Evolutionary conservation across 2,888 invertebrate species (phyloP), one percentile per base, ranked within the genome.

Genomic region (Amiota mariae): DNA sequence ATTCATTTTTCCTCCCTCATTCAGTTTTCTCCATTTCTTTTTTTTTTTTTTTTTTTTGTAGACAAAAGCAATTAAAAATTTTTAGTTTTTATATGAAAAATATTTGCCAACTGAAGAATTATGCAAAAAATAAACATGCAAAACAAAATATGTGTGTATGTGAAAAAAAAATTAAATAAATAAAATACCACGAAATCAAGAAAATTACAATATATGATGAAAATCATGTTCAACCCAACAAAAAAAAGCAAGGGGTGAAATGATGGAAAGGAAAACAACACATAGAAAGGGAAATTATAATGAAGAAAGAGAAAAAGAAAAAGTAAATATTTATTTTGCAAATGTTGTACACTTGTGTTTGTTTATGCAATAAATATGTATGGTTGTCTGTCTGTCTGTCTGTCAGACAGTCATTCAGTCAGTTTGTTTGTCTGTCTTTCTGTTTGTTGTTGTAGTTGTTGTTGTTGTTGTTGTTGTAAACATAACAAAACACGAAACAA

Each of bases 11-110:
- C 24, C 0, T 36, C 6, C 36, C 36, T 6, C 36, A n/a, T n/a
- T n/a, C 8, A 2, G 1, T 36, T 36, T 36, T 36, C 36, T 36
- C 0, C 36, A 36, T 36, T 36, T 36, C 36, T 36, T 36, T 36
- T 24, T 3, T 24, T 24, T 24, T 24, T 51, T 57, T 57, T 57
- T 18, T n/a, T 20, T 59, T 59, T 9, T 59, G 59, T 54, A 68
- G 20, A 20, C 67, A 68, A 54, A 51, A 54, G 51, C 51, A 49
- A 68, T 68, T 68, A 24, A 68, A 63, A 63, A 63, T 63, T 36
- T 63, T 63, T 63, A 63, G 63, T 63, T 63, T 63, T 63, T 46
- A 51, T 54, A 51, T 54, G 13, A 20, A 49, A 54, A 51, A 54
- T 68, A 68, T 68, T 54, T 54, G 9, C n/a, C 36, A 51, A 47